Evolutionary conservation across 1,140 invertebrate species (phyloP).

Genomic region (Drosophila subobscura): DNA sequence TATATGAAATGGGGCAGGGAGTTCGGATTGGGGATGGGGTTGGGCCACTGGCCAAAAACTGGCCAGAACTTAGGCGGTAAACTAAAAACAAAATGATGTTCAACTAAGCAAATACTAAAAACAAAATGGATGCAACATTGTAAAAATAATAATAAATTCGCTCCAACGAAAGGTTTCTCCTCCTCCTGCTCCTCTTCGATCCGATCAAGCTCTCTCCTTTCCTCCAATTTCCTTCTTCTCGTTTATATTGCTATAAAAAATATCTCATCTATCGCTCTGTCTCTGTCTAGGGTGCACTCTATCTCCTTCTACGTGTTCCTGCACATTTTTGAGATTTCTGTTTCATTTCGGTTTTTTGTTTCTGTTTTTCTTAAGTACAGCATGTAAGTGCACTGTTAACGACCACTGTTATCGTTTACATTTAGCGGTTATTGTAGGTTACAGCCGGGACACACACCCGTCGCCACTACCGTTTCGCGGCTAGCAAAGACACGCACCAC

Average conservation of each 20-base stretch:
- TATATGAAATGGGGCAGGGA: slow-evolving; percentile 6
- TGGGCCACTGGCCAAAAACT: slow-evolving; percentile 15
- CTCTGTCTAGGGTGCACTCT: slow-evolving; percentile 37
- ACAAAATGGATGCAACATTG: slow-evolving; percentile 43
- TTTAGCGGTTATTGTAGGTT: slow-evolving; percentile 14
- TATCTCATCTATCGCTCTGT: slow-evolving; percentile 43
- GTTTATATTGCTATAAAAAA: slow-evolving; percentile 68
- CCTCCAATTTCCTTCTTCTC: neutral
- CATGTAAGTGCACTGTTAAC: slow-evolving; percentile 71
- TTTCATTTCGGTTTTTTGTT: slow-evolving; percentile 28
- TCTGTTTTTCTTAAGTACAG: slow-evolving; percentile 63
- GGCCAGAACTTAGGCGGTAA: slow-evolving; percentile 49
- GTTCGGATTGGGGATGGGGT: neutral
- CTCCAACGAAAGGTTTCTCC: slow-evolving; percentile 71
- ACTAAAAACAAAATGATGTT: slow-evolving; percentile 13
- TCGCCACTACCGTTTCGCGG: slow-evolving; percentile 24
- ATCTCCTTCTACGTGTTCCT: slow-evolving; percentile 62
- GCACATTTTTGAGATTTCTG: slow-evolving; percentile 71
- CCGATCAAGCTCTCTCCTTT: slow-evolving; percentile 1
- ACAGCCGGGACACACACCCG: slow-evolving; percentile 4
- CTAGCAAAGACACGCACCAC: slow-evolving; percentile 30
- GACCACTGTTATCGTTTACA: too few species aligned
- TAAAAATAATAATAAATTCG: slow-evolving; percentile 74
- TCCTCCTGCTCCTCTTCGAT: slow-evolving; percentile 13
- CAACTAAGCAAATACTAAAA: slow-evolving; percentile 59